Evolutionary conservation across 2,797 vertebrate genomes (phyloP).

Genomic region (Ptychadena robeensis): DNA sequence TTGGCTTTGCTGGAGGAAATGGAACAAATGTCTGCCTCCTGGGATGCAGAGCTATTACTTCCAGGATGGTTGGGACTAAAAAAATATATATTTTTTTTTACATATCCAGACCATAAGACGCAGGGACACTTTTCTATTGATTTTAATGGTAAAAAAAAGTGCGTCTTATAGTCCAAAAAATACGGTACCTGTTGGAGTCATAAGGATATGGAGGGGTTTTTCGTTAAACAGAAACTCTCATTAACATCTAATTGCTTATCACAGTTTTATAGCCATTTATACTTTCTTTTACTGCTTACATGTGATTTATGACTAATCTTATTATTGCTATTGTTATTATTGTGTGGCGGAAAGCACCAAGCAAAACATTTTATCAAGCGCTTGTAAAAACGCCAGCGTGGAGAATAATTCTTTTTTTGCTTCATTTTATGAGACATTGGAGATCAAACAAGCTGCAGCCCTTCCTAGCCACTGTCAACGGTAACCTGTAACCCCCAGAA

Average conservation of each 20-base stretch:
- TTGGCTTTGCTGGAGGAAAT: no score
- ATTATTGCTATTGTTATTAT: not conserved
- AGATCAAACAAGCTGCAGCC: not conserved
- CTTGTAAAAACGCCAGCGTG: not conserved
- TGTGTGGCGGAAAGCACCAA: not conserved
- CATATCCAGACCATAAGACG: no score
- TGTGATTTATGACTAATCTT: not conserved
- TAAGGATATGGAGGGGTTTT: no score
- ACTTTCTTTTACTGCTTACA: not conserved
- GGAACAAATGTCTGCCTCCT: no score
- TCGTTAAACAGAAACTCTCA: not conserved
- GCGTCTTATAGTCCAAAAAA: no score
- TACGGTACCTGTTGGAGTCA: no score
- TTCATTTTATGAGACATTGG: not conserved
- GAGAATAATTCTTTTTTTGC: not conserved
- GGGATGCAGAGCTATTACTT: no score
- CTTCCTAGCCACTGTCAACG: conserved; percentile 2
- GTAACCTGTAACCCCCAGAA: conserved; percentile 32
- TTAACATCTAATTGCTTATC: not conserved
- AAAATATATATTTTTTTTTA: no score
- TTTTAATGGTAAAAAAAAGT: no score
- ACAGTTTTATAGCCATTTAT: not conserved
- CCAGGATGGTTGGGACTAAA: no score
- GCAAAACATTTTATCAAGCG: conserved; percentile 3
- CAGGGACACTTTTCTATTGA: no score